Evolutionary conservation across 2,113 vertebrate genomes (phyloP).

Genomic region (Patagioenas fasciata): DNA sequence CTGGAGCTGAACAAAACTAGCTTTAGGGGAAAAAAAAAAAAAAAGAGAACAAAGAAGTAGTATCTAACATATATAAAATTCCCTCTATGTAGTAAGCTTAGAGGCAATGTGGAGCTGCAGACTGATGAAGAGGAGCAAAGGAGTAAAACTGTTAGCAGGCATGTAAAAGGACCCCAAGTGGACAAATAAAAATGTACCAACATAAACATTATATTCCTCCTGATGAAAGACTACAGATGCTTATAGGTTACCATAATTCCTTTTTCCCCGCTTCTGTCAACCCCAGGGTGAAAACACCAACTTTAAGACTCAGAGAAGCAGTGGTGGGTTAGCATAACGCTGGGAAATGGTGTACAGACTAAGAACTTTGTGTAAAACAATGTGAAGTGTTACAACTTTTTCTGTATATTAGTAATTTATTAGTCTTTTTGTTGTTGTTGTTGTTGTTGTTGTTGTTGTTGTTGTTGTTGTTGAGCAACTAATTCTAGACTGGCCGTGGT

Average conservation of each 20-base stretch:
- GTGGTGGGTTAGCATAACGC: background rate
- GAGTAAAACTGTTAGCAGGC: background rate
- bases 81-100: background rate
- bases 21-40: background rate
- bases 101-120: background rate
- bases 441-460: too few species aligned
- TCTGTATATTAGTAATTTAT: background rate
- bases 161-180: background rate
- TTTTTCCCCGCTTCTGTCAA: background rate
- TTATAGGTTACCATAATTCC: accelerated
- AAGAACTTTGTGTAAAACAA: background rate
- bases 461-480: background rate
- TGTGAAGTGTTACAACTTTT: background rate
- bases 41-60: background rate
- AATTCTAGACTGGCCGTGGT: background rate
- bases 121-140: background rate
- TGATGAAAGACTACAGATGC: background rate
- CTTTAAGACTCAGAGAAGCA: background rate
- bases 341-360: background rate
- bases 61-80: background rate
- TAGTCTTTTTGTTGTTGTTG: too few species aligned
- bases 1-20: background rate
- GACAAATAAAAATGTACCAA: background rate
- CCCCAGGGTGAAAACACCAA: background rate
- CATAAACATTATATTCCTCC: background rate